Percentiles rank a stretch among this genome's conserved stretches.
Evolutionary conservation across 2,888 invertebrate genomes (phyloP).

Genomic region (Drosophila cracens): DNA sequence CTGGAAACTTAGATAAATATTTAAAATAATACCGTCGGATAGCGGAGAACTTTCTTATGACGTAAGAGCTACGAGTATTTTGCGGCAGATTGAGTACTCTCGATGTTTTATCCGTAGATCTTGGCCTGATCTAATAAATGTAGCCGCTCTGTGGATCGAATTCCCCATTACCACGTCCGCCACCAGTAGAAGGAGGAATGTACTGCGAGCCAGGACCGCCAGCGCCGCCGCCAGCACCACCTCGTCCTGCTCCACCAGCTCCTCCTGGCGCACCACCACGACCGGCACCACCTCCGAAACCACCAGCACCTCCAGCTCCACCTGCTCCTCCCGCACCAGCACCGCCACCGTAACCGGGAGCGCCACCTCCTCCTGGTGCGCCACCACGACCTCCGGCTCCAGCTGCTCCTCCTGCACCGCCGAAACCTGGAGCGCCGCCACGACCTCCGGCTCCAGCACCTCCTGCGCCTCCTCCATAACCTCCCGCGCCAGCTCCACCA

Average conservation of each 20-base stretch:
- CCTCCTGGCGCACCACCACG: slow-evolving; percentile 28
- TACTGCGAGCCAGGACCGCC: slow-evolving; percentile 71
- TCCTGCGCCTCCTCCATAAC: slow-evolving; percentile 42
- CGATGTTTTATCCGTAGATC: slow-evolving; percentile 51
- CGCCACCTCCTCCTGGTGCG: slow-evolving; percentile 36
- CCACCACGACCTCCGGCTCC: slow-evolving; percentile 77
- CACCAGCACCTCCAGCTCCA: slow-evolving; percentile 7
- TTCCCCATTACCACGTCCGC: slow-evolving; percentile 84
- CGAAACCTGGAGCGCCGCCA: slow-evolving; percentile 55
- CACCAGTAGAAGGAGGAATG: slow-evolving; percentile 62
- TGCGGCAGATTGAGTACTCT: slow-evolving; percentile 69
- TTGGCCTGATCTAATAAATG: slow-evolving; percentile 82
- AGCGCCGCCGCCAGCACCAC: slow-evolving; percentile 20
- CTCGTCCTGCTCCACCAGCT: slow-evolving; percentile 25
- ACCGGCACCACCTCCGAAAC: slow-evolving; percentile 45
- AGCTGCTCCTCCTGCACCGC: slow-evolving; percentile 66
- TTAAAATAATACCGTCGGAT: slow-evolving; percentile 22
- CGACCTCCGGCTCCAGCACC: slow-evolving; percentile 37
- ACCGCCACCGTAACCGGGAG: slow-evolving; percentile 10
- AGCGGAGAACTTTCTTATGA: slow-evolving; percentile 10
- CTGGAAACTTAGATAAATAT: slow-evolving; percentile 37
- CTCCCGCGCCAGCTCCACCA: slow-evolving; percentile 23
- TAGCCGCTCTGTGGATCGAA: slow-evolving; percentile 85
- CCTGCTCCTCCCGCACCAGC: slow-evolving; percentile 26
- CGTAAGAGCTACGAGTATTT: slow-evolving; percentile 63